These are phyloP conservation scores for Chinchilla lanigera DNA, from an alignment of 2,113 vertebrate species.

Conservation along the genomic window DNA sequence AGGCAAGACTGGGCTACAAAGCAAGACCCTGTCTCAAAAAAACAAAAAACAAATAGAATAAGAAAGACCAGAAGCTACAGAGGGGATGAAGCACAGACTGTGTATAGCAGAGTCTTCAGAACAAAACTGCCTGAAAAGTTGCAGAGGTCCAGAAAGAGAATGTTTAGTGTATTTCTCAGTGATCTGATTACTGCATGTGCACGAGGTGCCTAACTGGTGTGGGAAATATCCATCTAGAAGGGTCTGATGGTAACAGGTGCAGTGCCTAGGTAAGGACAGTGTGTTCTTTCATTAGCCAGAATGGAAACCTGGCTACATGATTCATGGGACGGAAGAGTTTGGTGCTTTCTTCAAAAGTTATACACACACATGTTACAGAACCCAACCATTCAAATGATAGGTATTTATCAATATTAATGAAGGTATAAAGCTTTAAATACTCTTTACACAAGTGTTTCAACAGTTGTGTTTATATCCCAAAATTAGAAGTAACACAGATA, in stretches of 20 bases:
- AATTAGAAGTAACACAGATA: background rate
- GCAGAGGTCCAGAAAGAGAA: background rate
- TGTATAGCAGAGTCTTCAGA: background rate
- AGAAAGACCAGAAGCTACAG: background rate
- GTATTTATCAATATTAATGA: background rate
- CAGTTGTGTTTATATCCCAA: background rate
- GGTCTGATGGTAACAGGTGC: background rate
- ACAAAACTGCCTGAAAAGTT: background rate
- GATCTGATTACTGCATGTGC: background rate
- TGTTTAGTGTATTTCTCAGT: background rate
- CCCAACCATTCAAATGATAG: background rate
- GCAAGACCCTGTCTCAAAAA: too few relatives aligned
- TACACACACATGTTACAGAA: background rate
- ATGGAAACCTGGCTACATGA: background rate
- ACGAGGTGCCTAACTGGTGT: background rate
- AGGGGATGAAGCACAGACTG: background rate
- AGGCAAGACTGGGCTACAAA: too few relatives aligned
- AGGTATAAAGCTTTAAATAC: background rate
- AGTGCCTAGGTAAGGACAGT: background rate
- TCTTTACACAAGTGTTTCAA: background rate
- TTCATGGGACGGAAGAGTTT: too few relatives aligned
- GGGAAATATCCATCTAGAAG: background rate
- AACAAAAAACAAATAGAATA: too few relatives aligned
- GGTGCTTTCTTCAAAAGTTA: background rate
- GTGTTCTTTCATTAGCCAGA: background rate